Evolutionary conservation across 1,140 invertebrate species (phyloP), one percentile per base, ranked within the genome.

Genomic region (Ganaspis sp.): DNA sequence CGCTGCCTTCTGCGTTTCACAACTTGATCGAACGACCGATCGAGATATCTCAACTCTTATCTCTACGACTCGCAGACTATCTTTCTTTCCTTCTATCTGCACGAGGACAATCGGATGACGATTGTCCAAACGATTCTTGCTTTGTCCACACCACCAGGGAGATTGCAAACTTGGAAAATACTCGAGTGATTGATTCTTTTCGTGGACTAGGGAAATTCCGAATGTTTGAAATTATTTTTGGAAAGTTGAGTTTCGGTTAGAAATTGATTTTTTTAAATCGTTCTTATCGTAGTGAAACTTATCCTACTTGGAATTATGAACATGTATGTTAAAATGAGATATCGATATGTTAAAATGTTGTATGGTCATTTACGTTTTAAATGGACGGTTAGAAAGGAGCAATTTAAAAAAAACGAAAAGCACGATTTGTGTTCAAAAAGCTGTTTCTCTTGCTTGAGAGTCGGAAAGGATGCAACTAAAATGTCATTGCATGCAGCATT

Each of bases 21-120:
- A 64, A 54, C 78, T 80, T 88, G 88, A 89, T 90, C 86, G 87
- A 89, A 84, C 86, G 87, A 81, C 81, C 54, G 76, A 82, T 81
- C 70, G 76, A 84, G 87, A 89, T 89, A 90, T 89, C 86, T 79
- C 29, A 34, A 53, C 72, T 76, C 78, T 80, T 82, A 80, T 82
- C 81, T 82, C 34, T 75, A 58, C 64, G 45, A 70, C 49, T 69
- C 42, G 23, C 12, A 37, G 53, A 34, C 75, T 54, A 74, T 54
- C 70, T 69, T 53, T 78, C 74, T 73, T 71, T 78, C 81, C 58
- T 40, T 71, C 73, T 69, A 49, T 72, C 58, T 38, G 12, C 64
- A 15, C 37, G 12, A 70, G 49, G 72, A 74, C 64, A 69, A 54
- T 69, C 70, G 70, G 26, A 58, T 19, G 34, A 53, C 76, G 73